Conservation (phyloP, 2,888 invertebrate species). For the Agonum fuliginosum region DNA sequence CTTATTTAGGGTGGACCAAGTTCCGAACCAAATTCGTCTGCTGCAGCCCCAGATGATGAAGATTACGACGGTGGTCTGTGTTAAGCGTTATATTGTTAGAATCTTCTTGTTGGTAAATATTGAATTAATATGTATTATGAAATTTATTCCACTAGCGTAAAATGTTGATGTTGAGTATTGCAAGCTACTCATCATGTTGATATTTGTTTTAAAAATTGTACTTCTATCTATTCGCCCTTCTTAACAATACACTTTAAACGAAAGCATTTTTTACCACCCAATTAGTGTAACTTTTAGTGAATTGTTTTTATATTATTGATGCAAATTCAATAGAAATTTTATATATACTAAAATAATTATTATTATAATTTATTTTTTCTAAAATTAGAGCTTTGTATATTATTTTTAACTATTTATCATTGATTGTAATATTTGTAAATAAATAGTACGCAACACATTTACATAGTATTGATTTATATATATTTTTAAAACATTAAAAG, state of each 20-base stretch:
- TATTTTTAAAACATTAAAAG: conserved; percentile 40
- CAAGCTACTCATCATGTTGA: conserved; percentile 44
- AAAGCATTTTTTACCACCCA: conserved; percentile 18
- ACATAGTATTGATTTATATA: conserved; percentile 30
- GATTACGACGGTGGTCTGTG: conserved; percentile 63
- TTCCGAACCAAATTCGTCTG: not conserved
- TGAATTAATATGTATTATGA: conserved; percentile 43
- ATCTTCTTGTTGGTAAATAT: conserved; percentile 49
- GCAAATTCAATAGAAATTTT: conserved; percentile 39
- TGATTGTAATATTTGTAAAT: conserved; percentile 56
- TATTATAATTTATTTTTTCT: conserved; percentile 26
- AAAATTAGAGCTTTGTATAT: conserved; percentile 54
- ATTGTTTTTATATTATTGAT: conserved; percentile 46
- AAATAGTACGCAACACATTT: conserved; percentile 37
- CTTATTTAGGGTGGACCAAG: conserved; percentile 24
- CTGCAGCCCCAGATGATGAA: conserved; percentile 47
- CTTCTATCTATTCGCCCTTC: conserved; percentile 7
- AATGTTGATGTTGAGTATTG: conserved; percentile 46
- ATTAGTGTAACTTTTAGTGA: conserved; percentile 21
- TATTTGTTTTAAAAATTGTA: conserved; percentile 30
- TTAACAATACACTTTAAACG: conserved; percentile 11
- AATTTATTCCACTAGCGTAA: conserved; percentile 54
- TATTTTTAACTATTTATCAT: conserved; percentile 47
- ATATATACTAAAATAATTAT: conserved; percentile 46
- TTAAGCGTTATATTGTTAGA: conserved; percentile 56